Base-by-base conservation (phyloP, 1,140 invertebrate species). In the Aphaenogaster rudis region DNA sequence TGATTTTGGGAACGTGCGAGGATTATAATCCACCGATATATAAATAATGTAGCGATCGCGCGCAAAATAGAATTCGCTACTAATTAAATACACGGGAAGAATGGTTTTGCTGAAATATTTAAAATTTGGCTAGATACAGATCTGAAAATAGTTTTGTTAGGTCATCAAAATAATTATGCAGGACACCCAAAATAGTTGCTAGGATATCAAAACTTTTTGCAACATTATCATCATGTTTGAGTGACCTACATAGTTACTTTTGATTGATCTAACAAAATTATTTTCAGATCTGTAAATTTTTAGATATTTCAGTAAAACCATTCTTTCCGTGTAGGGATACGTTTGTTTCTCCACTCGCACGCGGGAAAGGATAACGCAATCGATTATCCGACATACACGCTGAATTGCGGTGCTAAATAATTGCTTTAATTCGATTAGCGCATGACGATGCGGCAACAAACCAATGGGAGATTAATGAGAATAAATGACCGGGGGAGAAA, bases 391-490 rank as follows among this genome's bases (percentile, higher is more conserved):
- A 39, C 11, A n/a, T 17, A 33, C 42, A 36, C 36, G 11, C 42
- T 45, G 42, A 82, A 82, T 61, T 52, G 52, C 17, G 66, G 52
- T 61, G 54, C 63, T 48, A 48, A 84, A 84, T 84, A 74, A 84
- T 74, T 74, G 80, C 28, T 61, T 84, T 74, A 61, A 74, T 84
- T 84, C 54, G 54, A 59, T 84, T 84, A 84, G 28, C 54, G 28
- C 28, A n/a, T 28, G 80, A 82, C 36, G 79, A 74, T 50, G 54
- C 67, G 42, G 42, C 45, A 71, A 61, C 54, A 36, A 61, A 61
- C 17, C 67, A 63, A 78, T 77, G 72, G 17, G 59, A 52, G 72
- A 78, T 86, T 78, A 86, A 86, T 79, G 59, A 86, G 45, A 42
- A 86, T 66, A 54, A 86, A 86, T 54, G 74, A 86, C 15, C 61